Conservation (phyloP, 2,888 invertebrate genomes). For the Archips crataeganus region DNA sequence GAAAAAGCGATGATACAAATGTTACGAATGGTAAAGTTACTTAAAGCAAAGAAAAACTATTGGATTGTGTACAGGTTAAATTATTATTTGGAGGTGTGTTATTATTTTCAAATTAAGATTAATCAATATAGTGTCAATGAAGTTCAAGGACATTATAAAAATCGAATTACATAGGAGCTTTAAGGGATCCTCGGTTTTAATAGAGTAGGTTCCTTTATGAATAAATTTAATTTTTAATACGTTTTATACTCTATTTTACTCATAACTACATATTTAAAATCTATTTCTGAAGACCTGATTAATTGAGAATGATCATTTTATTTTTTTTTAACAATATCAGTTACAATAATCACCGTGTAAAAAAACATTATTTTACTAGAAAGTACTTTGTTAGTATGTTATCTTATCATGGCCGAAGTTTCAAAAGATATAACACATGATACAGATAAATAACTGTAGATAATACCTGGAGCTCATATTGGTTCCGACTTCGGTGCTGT, state of each 20-base stretch:
- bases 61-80: background rate
- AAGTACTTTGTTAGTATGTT: conserved; percentile 32
- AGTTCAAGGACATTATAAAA: background rate
- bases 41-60: background rate
- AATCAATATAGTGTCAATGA: background rate
- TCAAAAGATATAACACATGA: conserved; percentile 42
- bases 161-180: background rate
- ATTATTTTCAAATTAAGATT: conserved; percentile 34
- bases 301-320: background rate
- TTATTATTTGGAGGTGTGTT: background rate
- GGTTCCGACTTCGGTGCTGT: conserved; percentile 19
- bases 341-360: background rate
- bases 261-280: too few species aligned
- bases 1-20: background rate
- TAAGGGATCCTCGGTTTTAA: background rate
- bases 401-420: conserved; percentile 49
- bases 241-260: background rate
- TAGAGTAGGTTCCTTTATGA: background rate
- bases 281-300: background rate
- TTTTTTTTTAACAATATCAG: background rate
- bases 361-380: conserved; percentile 9
- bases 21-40: background rate
- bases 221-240: background rate
- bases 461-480: conserved; percentile 37
- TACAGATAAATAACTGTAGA: conserved; percentile 42